Percentiles rank a stretch among this genome's conserved stretches.
Conservation (phyloP, 2,113 vertebrate species). For the Phylloscopus trochiloides region DNA sequence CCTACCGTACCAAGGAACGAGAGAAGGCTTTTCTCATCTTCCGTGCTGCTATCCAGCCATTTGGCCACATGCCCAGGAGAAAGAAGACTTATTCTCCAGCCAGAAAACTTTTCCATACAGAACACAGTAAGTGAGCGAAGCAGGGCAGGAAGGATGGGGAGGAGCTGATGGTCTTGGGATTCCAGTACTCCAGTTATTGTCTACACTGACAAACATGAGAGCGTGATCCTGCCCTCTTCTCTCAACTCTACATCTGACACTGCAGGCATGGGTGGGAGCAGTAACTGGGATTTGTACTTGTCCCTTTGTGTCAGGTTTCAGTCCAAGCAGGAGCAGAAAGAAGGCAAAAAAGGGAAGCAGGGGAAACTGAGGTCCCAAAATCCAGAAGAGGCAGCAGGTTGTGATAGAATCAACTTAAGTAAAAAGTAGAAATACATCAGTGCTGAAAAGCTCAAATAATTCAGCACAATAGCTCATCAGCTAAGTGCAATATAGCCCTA, state of each 20-base stretch:
- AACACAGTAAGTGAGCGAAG: conserved; percentile 62
- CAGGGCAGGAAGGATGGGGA: conserved; percentile 41
- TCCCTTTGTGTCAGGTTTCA: conserved; percentile 62
- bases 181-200: conserved; percentile 62
- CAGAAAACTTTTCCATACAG: conserved; percentile 83
- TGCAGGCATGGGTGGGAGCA: conserved; percentile 32
- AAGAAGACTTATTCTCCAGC: conserved; percentile 82
- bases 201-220: conserved; percentile 53
- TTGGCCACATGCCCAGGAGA: conserved; percentile 78
- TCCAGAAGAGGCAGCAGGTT: conserved; percentile 38
- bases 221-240: conserved; percentile 35
- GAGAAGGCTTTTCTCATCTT: conserved; percentile 85
- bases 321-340: conserved; percentile 51
- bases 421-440: conserved; percentile 56
- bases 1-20: conserved; percentile 85
- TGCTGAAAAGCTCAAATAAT: conserved; percentile 39
- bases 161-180: conserved; percentile 60
- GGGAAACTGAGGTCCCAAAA: conserved; percentile 3
- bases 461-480: conserved; percentile 65
- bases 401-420: conserved; percentile 33
- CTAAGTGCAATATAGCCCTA: conserved; percentile 49
- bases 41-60: conserved; percentile 84
- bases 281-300: conserved; percentile 30
- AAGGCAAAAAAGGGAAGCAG: conserved; percentile 2
- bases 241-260: conserved; percentile 39